Base-by-base conservation (phyloP, 1,140 invertebrate species). In the Lasioglossum baleicum region DNA sequence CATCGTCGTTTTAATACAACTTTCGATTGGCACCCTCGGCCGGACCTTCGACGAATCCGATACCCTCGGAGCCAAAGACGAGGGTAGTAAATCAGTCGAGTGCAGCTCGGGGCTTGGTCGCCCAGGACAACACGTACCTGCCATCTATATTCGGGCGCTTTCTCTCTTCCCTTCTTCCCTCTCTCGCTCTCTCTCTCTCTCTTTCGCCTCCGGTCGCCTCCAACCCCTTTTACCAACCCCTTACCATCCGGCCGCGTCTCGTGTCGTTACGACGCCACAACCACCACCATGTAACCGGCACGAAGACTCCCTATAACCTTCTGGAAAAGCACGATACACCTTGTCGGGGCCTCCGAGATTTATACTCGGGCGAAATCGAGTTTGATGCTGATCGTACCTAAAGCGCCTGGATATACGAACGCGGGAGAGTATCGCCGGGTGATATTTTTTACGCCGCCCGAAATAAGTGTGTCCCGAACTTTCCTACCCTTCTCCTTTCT, bases 51-150 rank as follows among this genome's bases (percentile, higher is more conserved):
- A 83, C 85, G 85, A 83, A 86, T 86, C 74, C 88, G 88, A 90
- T 90, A 89, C 87, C 85, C 87, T 82, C 75, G 64, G 76, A 81
- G 77, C 73, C 74, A 81, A 85, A 83, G 81, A 83, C 80, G 71
- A 78, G 75, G 86, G 88, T 70, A 87, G 90, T 90, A 90, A 90
- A 90, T 90, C 90, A 90, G 90, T 89, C 88, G 88, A 85, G 75
- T 85, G 80, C 80, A 83, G 77, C 80, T 80, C 72, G 81, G 83
- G 83, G 87, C 86, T 89, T 83, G 81, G 87, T 82, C 71, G 84
- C 70, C 80, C 84, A 89, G 88, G 88, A 90, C 89, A 90, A 91
- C 90, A 91, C 90, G 90, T 90, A 89, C 87, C 85, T 89, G 88
- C 90, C 88, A 90, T 90, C 89, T 84, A 91, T 90, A 90, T 90